Evolutionary conservation across 2,888 invertebrate species (phyloP), one percentile per base, ranked within the genome.

Genomic region (Troglohyphantes excavatus): DNA sequence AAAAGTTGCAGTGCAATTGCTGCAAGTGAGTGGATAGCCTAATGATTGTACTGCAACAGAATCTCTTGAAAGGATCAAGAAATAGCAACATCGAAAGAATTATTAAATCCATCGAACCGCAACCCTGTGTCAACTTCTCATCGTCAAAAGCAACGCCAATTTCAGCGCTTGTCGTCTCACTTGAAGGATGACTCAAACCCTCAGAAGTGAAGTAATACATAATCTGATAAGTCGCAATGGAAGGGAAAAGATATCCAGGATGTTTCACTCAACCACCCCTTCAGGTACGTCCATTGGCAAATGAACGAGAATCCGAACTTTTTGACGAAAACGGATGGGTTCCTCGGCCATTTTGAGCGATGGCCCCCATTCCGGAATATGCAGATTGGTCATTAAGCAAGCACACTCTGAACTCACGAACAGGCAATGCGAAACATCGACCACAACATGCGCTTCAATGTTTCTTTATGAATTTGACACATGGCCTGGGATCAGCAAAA

Each of bases 401-500:
- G 43, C 29, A 33, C 33, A 3, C 33, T 33, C 75, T 9, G 29
- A 27, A 61, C 61, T 21, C 11, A 7, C 19, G n/a, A 19, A 33
- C n/a, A 61, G 65, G 43, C 23, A 17, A 2, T 9, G 5, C 7
- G 61, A 61, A 29, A 33, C 75, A 21, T 61, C 59, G 23, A 43
- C 65, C 5, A 21, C 19, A 61, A 75, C 75, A 59, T 33, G 59
- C 39, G 39, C 61, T 63, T 61, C 26, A 43, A 78, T 33, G 53
- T 82, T 68, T 53, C 59, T 59, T 70, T 82, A 39, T 39, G 39
- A 59, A 19, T 73, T 43, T 83, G 72, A 83, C 83, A 83, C 83
- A 72, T 73, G 61, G 61, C 63, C 11, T 23, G 78, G 61, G 46
- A 26, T 72, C 7, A 70, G 46, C n/a, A 26, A 63, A 17, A 29